These are phyloP conservation scores for Colletes latitarsis DNA, from an alignment of 1,140 invertebrate genomes.

Conservation along the genomic window DNA sequence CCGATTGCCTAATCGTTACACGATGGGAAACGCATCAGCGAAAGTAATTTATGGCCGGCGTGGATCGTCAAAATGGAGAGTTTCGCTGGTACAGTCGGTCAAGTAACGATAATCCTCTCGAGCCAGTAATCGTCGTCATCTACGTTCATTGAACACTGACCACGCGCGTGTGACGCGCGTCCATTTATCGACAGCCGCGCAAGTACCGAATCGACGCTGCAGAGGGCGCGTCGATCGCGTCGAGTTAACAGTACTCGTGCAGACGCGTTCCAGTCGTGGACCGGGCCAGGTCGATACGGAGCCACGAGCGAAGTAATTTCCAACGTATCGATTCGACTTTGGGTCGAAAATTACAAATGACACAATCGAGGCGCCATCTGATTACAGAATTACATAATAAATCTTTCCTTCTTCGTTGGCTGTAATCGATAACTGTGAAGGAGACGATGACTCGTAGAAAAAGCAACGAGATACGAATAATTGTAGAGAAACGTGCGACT, in stretches of 20 bases:
- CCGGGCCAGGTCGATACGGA: not conserved
- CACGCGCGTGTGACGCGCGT: conserved; percentile 27
- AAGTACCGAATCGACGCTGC: conserved; percentile 7
- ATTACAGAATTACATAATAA: conserved; percentile 32
- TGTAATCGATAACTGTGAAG: conserved; percentile 18
- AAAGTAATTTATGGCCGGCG: not conserved
- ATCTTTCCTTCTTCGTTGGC: conserved; percentile 2
- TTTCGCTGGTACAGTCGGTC: not conserved
- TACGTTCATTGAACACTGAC: conserved; percentile 49
- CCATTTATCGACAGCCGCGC: conserved; percentile 27
- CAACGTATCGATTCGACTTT: not conserved
- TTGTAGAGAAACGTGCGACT: conserved; percentile 8
- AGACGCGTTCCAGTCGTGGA: not conserved
- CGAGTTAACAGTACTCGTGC: not conserved
- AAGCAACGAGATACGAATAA: not conserved
- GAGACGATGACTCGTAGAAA: not conserved
- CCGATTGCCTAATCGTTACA: no score
- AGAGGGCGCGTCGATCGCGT: not conserved
- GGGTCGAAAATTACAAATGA: not conserved
- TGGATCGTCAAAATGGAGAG: not conserved
- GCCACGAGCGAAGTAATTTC: no score
- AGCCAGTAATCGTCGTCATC: conserved; percentile 33
- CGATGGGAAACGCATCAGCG: no score
- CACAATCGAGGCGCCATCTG: conserved; percentile 22
- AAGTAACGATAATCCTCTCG: conserved; percentile 25